Base-by-base conservation (phyloP, 2,888 invertebrate genomes). In the Rhagophthalmus giganteus region DNA sequence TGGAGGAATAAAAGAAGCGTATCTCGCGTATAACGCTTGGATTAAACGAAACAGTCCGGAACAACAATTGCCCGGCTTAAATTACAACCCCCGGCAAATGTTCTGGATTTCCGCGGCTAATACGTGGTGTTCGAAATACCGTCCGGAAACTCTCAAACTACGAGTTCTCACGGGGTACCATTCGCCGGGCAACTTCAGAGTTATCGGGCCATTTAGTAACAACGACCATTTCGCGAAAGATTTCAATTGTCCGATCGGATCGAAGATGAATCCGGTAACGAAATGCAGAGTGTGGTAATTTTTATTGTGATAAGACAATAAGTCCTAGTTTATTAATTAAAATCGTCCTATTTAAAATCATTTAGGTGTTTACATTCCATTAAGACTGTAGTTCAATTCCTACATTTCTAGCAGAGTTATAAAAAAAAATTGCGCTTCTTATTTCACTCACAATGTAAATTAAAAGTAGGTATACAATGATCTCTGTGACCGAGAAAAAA, bases 1-100 rank as follows among this genome's bases (percentile, higher is more conserved):
- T 69, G 94, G 94, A 1, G 95, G 94, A 1, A 84, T 94, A 57
- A 94, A 94, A 71, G 89, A 91, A 70, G 90, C 94, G 0, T 95
- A 94, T 73, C 78, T 84, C 54, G 93, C 92, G 0, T 93, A 93
- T 73, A 79, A 84, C 33, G 81, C 82, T 6, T 92, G 90, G 90
- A 81, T 80, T 0, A 74, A 80, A 13, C 77, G 84, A 6, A 81
- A 88, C 25, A 59, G 66, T 66, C 75, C 76, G 0, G 90, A 91
- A 64, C 74, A 77, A 0, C 35, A 32, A 24, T 25, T 90, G 7
- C 89, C 90, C 0, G 90, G 89, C 0, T 76, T 91, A 1, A 70
- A 72, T 26, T 88, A 81, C 66, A 78, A 83, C 0, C 85, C 88
- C 0, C 79, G 80, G 71, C 83, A 82, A 80, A 79, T 85, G 78